A percentile compares a stretch with the other conserved stretches of the same genome.
Conservation (phyloP, 1,140 invertebrate genomes). For the Psilanteris sp. region DNA sequence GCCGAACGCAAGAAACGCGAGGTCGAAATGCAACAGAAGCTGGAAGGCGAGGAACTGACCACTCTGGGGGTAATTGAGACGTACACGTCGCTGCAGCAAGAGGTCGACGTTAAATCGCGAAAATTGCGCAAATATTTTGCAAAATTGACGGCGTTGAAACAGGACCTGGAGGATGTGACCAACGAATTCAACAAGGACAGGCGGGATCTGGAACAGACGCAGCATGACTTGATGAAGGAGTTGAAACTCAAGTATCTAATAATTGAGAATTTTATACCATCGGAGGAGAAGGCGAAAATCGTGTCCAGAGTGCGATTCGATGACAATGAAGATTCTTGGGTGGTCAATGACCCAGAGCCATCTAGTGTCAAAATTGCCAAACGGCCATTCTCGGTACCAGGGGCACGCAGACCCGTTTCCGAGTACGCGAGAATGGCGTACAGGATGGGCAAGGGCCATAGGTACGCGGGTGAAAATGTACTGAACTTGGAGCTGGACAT, state of each 20-base stretch:
- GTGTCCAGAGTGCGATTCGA: constrained; percentile 89
- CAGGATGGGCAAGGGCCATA: constrained; percentile 81
- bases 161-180: constrained; percentile 90
- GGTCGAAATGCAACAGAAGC: constrained; percentile 88
- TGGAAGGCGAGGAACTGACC: constrained; percentile 94
- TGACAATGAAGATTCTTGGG: constrained; percentile 94
- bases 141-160: constrained; percentile 79
- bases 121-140: constrained; percentile 84
- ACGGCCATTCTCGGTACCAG: constrained; percentile 84
- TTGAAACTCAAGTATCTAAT: constrained; percentile 91
- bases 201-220: constrained; percentile 89
- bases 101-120: constrained; percentile 93
- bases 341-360: constrained; percentile 75
- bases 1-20: constrained; percentile 91
- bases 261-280: constrained; percentile 98
- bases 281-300: constrained; percentile 92
- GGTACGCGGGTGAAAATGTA: constrained; percentile 89
- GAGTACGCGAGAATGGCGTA: constrained; percentile 85
- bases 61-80: constrained; percentile 97
- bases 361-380: constrained; percentile 76
- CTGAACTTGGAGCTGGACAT: constrained; percentile 90
- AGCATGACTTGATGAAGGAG: constrained; percentile 88
- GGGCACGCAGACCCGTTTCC: constrained; percentile 85
- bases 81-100: constrained; percentile 95
- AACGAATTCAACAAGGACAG: constrained; percentile 90